Conservation (phyloP, 1,140 invertebrate genomes). For the Maconellicoccus hirsutus region DNA sequence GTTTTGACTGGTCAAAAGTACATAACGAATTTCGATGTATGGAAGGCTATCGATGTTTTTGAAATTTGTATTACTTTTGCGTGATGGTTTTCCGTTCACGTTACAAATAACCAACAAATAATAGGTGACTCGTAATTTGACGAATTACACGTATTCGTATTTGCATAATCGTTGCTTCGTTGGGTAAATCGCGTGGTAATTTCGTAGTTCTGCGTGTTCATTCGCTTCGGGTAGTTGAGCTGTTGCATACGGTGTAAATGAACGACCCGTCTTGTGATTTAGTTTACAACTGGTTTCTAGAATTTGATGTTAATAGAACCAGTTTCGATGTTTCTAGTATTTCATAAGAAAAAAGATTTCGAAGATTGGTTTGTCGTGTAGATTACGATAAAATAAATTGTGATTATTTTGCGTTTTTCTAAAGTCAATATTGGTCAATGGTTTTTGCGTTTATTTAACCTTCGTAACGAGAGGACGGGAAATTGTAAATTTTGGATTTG, state of each 20-base stretch:
- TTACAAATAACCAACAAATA: too few species aligned
- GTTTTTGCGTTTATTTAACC: too few species aligned
- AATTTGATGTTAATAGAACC: background rate
- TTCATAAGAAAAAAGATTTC: background rate
- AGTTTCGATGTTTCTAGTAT: background rate
- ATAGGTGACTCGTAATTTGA: background rate
- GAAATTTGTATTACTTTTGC: too few species aligned
- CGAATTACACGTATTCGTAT: background rate
- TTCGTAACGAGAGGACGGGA: too few species aligned
- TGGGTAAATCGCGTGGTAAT: background rate
- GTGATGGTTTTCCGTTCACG: too few species aligned
- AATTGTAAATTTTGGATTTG: too few species aligned
- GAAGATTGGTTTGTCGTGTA: background rate
- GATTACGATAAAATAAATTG: background rate
- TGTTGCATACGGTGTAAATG: background rate
- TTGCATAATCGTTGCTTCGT: constrained; percentile 8
- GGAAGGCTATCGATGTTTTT: too few species aligned
- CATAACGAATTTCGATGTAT: too few species aligned
- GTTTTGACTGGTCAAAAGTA: too few species aligned
- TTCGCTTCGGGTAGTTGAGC: background rate
- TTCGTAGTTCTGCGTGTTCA: background rate
- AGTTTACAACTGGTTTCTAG: background rate
- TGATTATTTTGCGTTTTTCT: background rate
- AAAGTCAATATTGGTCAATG: too few species aligned
- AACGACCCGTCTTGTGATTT: background rate